Percentiles rank a stretch among this genome's conserved stretches.
These are phyloP conservation scores for Upupa epops DNA, from an alignment of 2,113 vertebrate species.

Conservation along the genomic window DNA sequence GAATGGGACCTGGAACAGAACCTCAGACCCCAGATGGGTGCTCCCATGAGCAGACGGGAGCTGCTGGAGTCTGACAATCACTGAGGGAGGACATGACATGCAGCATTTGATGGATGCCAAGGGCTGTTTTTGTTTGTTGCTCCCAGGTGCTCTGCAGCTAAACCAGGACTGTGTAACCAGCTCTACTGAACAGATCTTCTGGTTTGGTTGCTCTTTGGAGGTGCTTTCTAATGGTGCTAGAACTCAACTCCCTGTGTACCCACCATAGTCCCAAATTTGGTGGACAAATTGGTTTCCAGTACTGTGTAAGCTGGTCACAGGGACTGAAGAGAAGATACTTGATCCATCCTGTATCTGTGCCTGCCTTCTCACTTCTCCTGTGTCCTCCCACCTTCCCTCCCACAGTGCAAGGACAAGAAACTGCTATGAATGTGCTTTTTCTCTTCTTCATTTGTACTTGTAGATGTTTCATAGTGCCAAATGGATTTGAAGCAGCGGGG, in stretches of 20 bases:
- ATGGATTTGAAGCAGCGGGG: conserved; percentile 17
- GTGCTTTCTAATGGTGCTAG: conserved; percentile 64
- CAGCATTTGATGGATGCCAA: neutral
- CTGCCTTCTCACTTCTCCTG: neutral
- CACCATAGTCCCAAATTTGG: neutral
- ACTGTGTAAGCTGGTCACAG: neutral
- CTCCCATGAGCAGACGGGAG: conserved; percentile 8
- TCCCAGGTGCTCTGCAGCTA: conserved; percentile 27
- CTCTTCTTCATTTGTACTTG: neutral
- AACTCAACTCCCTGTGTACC: neutral
- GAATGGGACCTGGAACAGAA: conserved; percentile 28
- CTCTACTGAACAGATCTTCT: neutral
- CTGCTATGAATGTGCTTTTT: neutral
- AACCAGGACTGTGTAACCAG: neutral
- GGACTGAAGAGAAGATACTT: conserved; percentile 24
- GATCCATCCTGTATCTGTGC: neutral
- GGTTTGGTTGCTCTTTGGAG: conserved; percentile 1
- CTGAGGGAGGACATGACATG: neutral
- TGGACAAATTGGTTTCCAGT: neutral
- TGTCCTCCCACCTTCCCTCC: neutral
- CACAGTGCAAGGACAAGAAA: neutral
- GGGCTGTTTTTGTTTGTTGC: neutral
- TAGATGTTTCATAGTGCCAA: conserved; percentile 6
- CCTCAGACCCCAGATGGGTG: neutral
- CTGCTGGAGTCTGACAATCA: conserved; percentile 37